phyloP scores from a whole-genome alignment of 35 echinoderm and acorn worm genomes.

The Anneissia japonica region DNA sequence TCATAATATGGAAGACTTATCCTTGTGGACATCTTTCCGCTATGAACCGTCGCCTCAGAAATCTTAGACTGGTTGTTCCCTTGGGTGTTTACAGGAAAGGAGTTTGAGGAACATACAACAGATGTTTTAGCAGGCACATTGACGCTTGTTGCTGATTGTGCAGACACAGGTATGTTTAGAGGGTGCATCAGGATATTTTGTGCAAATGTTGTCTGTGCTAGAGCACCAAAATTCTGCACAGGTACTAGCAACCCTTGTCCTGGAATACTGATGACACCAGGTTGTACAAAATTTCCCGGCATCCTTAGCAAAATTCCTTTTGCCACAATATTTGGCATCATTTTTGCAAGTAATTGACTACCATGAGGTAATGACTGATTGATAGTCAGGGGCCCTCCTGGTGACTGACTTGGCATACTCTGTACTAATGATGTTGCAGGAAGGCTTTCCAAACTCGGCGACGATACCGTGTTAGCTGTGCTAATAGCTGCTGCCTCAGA shows the following conservation, averaged over 20 bases:
- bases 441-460: too few species aligned
- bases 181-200: not conserved
- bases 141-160: too few species aligned
- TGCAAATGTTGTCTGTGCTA: not conserved
- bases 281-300: not conserved
- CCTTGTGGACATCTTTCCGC: not conserved
- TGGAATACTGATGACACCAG: not conserved
- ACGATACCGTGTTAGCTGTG: too few species aligned
- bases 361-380: not conserved
- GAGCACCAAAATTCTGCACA: not conserved
- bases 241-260: not conserved
- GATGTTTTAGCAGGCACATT: not conserved
- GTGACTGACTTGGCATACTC: not conserved
- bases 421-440: not conserved
- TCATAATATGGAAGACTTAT: not conserved
- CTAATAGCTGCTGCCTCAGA: too few species aligned
- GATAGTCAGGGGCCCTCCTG: too few species aligned
- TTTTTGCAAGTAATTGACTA: not conserved
- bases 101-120: too few species aligned
- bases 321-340: not conserved
- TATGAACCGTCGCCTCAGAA: not conserved
- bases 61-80: not conserved
- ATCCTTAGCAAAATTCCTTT: not conserved
- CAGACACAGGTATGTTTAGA: not conserved
- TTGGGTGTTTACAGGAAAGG: not conserved